These are phyloP conservation scores for Tupiocoris notatus DNA, from an alignment of 2,888 invertebrate species.

Conservation along the genomic window DNA sequence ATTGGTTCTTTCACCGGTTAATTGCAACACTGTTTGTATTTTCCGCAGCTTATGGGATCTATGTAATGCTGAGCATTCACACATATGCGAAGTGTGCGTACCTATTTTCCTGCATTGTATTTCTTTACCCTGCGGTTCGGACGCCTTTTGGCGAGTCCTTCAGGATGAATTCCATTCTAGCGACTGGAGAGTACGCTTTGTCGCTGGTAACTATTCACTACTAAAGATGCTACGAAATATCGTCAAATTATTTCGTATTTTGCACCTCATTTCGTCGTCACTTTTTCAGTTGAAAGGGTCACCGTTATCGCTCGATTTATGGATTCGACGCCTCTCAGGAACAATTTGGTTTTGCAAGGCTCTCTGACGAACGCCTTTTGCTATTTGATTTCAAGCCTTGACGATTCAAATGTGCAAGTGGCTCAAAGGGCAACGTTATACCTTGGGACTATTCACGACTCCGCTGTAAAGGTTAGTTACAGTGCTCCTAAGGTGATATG, in stretches of 20 bases:
- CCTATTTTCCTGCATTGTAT: slow-evolving; percentile 93
- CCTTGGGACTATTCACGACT: slow-evolving; percentile 88
- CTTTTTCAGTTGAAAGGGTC: slow-evolving; percentile 80
- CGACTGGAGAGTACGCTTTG: slow-evolving; percentile 87
- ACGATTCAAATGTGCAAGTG: slow-evolving; percentile 91
- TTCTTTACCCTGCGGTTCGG: slow-evolving; percentile 88
- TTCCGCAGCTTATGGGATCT: slow-evolving; percentile 81
- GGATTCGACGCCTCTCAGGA: slow-evolving; percentile 83
- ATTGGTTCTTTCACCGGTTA: background rate
- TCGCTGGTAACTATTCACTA: slow-evolving; percentile 63
- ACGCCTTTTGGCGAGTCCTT: slow-evolving; percentile 93
- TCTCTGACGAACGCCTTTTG: slow-evolving; percentile 95
- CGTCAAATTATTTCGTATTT: too few relatives aligned
- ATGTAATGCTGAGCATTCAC: slow-evolving; percentile 87
- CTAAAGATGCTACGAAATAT: background rate
- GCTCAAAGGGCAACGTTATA: slow-evolving; percentile 90
- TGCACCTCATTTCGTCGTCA: slow-evolving; percentile 1
- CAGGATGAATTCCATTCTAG: slow-evolving; percentile 89
- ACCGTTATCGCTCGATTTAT: slow-evolving; percentile 90
- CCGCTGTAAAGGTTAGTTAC: slow-evolving; percentile 76
- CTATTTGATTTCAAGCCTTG: slow-evolving; percentile 92
- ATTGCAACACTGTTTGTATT: background rate
- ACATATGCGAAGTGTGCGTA: slow-evolving; percentile 88
- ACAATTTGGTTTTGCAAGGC: slow-evolving; percentile 81
- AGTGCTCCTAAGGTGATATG: too few relatives aligned